Evolutionary conservation across 2,797 vertebrate genomes (phyloP), one percentile per base, ranked within the genome.

Genomic region (Sciaenops ocellatus): DNA sequence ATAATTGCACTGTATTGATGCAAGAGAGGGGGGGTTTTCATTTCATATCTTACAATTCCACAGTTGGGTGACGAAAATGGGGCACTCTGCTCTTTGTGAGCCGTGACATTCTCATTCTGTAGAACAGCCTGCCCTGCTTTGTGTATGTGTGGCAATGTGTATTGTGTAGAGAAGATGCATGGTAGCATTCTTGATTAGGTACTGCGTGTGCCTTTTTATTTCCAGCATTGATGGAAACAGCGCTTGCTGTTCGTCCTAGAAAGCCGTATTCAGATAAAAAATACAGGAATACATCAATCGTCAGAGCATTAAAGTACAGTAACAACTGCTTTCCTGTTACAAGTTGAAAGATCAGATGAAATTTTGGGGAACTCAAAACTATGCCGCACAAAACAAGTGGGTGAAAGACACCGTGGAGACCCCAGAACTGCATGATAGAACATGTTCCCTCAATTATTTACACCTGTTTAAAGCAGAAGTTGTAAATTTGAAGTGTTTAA

Each of bases 1-100:
- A 51, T 93, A 94, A 95, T 94, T 94, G 92, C 89, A 85, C 82
- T 87, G 90, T 94, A 94, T 94, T 89, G 94, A 95, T 87, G 92
- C 83, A 82, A 85, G 78, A 80, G 78, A 80, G 79, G 57, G 60
- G 60, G 75, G 76, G 73, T 28, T 59, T 84, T 86, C 82, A 87
- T 90, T 91, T 92, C 82, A 88, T 88, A 92, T 91, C 84, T 91
- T 84, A 84, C 86, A 89, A 84, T 88, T 84, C 83, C 75, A 83
- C 76, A 79, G 86, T 87, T 82, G 81, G 78, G 79, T 89, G 84
- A 84, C 13, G 78, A 90, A 93, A 92, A 89, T 89, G 75, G 83
- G 79, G 76, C 89, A 91, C 87, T 92, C 65, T 86, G 84, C 86
- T 91, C 84, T 91, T 91, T 90, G 82, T 90, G 77, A 90, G 79